These are phyloP conservation scores for Plotosus lineatus DNA, from an alignment of 2,113 vertebrate genomes.

Conservation along the genomic window DNA sequence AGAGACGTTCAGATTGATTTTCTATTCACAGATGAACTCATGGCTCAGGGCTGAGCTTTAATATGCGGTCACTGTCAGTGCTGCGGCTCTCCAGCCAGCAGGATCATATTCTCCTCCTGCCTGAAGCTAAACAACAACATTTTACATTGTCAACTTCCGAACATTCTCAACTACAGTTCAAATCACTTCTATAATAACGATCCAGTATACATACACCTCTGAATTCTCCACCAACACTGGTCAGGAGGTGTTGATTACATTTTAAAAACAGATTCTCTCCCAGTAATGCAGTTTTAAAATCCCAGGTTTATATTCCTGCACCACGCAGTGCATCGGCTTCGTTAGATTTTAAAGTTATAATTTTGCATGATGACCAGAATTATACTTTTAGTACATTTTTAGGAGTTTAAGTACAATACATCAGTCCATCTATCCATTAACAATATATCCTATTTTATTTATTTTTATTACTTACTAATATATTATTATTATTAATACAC, in stretches of 20 bases:
- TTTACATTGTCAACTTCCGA: not conserved
- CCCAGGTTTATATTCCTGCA: not conserved
- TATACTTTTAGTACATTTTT: no score
- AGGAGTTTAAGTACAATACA: no score
- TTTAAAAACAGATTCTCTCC: no score
- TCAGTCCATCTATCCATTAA: no score
- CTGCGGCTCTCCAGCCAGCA: not conserved
- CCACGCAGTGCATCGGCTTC: no score
- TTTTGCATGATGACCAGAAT: no score
- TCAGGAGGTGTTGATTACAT: not conserved
- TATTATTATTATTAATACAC: no score
- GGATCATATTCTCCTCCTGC: not conserved
- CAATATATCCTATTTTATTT: no score
- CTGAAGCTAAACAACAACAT: not conserved
- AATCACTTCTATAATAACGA: not conserved
- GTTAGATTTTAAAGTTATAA: no score
- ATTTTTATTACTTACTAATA: no score
- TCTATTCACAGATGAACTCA: not conserved
- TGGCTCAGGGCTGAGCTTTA: not conserved
- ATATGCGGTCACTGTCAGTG: not conserved
- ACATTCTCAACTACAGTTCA: not conserved
- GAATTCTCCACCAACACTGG: not conserved
- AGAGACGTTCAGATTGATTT: not conserved
- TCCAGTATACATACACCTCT: not conserved
- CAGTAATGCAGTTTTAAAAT: no score